Base-by-base conservation (phyloP, 2,797 vertebrate genomes). In the Sebastes miniatus region DNA sequence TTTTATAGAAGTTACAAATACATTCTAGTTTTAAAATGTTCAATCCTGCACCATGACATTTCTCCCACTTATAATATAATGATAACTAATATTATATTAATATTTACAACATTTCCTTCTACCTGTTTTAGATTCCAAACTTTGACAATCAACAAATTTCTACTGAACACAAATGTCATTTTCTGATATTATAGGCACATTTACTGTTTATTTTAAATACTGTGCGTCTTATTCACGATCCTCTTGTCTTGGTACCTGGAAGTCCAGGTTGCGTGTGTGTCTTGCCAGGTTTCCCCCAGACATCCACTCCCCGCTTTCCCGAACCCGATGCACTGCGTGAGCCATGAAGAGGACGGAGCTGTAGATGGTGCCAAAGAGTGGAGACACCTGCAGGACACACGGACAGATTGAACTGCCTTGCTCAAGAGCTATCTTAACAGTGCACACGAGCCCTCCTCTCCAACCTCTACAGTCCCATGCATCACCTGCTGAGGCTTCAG, bases 291-390 rank as follows among this genome's bases (percentile, higher is more conserved):
- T 96, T 2, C 89, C 85, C 3, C 95, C 95, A 11, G 96, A 96
- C 82, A 95, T 88, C 95, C 94, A 95, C 29, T 88, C 67, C 32
- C 91, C 54, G 0, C 93, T 90, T 20, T 71, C 71, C 9, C 68
- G 85, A 29, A 95, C 83, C 1, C 59, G 89, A 47, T 94, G 92
- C 82, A 96, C 89, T 1, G 95, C 93, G 31, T 96, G 93, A 79
- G 96, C 96, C 92, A 96, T 87, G 76, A 96, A 85, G 43, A 96
- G 61, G 4, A 97, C 76, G 0, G 96, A 95, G 88, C 89, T 95
- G 91, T 97, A 96, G 91, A 96, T 95, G 62, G 96, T 97, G 20
- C 96, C 96, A 74, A 97, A 96, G 43, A 96, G 92, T 34, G 96
- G 96, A 9, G 96, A 97, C 20, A 96, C 95, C 96, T 96, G 82